Percentiles rank a stretch among this genome's conserved stretches.
phyloP scores from a whole-genome alignment of 1,140 invertebrate genomes.

The Melitaea cinxia region DNA sequence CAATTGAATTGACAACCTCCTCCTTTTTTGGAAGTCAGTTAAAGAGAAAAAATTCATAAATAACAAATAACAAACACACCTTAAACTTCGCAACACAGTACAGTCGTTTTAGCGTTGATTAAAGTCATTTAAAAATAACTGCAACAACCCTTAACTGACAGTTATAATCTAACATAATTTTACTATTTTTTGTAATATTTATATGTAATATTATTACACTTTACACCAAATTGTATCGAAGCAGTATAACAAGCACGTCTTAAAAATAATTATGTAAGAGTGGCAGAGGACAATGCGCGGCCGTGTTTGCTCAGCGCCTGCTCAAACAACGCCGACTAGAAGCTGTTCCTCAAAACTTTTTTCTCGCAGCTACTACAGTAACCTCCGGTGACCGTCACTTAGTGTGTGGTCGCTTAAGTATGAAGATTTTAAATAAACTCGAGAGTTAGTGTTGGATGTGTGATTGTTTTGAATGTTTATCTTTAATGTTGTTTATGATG shows the following conservation, averaged over 20 bases:
- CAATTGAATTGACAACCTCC: too few species aligned
- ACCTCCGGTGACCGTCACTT: constrained; percentile 16
- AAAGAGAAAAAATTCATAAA: too few species aligned
- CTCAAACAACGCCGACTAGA: constrained; percentile 32
- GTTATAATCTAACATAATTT: too few species aligned
- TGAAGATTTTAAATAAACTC: constrained; percentile 18
- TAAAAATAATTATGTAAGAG: constrained; percentile 14
- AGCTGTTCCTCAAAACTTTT: constrained; percentile 33
- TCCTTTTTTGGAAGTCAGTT: too few species aligned
- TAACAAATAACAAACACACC: too few species aligned
- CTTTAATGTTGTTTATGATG: neutral
- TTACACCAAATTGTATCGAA: constrained; percentile 4
- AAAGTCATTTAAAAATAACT: too few species aligned
- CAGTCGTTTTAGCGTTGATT: too few species aligned
- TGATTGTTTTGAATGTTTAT: neutral
- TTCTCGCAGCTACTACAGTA: constrained; percentile 24
- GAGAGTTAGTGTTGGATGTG: constrained; percentile 2
- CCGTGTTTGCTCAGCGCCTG: constrained; percentile 33
- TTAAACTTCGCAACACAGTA: too few species aligned
- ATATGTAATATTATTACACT: too few species aligned
- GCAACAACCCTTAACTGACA: too few species aligned
- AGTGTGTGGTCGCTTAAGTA: constrained; percentile 32
- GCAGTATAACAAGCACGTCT: constrained; percentile 3
- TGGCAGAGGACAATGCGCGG: constrained; percentile 20
- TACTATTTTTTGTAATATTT: too few species aligned